Conservation (phyloP, 2,113 vertebrate species). For the Ovis canadensis region DNA sequence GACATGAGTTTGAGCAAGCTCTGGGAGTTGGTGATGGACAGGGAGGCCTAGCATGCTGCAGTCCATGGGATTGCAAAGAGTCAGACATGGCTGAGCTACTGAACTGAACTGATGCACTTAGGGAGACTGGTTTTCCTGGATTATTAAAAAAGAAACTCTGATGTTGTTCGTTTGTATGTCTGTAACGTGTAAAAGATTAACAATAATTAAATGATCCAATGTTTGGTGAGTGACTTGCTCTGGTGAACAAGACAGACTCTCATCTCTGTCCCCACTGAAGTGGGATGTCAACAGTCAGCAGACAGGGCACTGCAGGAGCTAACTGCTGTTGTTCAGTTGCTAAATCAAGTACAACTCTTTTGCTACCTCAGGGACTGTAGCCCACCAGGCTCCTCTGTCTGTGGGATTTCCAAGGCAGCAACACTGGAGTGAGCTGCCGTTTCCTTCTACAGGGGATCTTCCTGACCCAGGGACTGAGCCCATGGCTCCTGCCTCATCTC, state of each 20-base stretch:
- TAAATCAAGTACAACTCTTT: not conserved
- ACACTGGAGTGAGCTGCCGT: not conserved
- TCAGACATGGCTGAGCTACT: not conserved
- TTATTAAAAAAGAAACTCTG: not conserved
- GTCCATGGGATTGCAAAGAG: not conserved
- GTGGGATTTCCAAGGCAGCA: not conserved
- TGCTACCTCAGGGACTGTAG: not conserved
- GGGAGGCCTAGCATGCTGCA: rapidly evolving
- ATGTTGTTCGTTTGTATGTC: not conserved
- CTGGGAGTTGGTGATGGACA: not conserved
- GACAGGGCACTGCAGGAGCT: too few species aligned
- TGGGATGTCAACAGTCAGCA: not conserved
- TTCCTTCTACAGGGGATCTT: not conserved
- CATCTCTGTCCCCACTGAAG: not conserved
- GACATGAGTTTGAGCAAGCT: not conserved
- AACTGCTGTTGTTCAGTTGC: not conserved
- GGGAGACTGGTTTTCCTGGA: not conserved
- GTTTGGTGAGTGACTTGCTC: not conserved
- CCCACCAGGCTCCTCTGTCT: not conserved
- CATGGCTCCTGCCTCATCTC: not conserved
- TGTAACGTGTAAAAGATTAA: not conserved
- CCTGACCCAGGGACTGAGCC: not conserved
- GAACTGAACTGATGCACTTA: not conserved
- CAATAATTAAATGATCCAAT: not conserved
- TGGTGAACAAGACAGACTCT: not conserved